Base-by-base conservation (phyloP, 2,888 invertebrate species). In the Odontocolon sp. region DNA sequence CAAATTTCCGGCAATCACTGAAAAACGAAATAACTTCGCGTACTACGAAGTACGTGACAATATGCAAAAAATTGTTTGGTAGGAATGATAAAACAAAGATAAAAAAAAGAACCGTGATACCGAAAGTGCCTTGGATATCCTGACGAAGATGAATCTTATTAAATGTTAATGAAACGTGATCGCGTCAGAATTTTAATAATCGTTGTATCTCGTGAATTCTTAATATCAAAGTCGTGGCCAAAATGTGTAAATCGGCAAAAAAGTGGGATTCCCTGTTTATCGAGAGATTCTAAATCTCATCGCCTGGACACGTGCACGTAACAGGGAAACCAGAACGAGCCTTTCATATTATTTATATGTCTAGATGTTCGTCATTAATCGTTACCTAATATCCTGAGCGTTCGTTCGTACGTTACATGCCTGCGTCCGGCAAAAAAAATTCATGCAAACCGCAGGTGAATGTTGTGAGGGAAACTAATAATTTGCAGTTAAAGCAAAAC, bases 381-480 rank as follows among this genome's bases (percentile, higher is more conserved):
- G 33, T 61, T 61, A 42, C 31, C 40, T 52, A 70, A 70, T 61
- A 61, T 52, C 28, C 61, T 47, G 26, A 50, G 38, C 26, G 9
- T 26, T 50, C 38, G 23, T 52, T 42, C 69, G 42, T 38, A 50
- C 61, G 59, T 23, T 40, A 40, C 31, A 9, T 52, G 21, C 40
- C 1, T 1, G 4, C 8, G 26, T 21, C 50, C 52, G 42, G 14
- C 50, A 23, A n/a, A 57, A 56, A 9, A 9, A 2, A 6, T 54
- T 8, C 8, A 56, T 3, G 18, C 33, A 21, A 21, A 4, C 9
- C 5, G 11, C 21, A 6, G 21, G 57, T 23, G n/a, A 38, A 38
- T 14, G 57, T 57, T 26, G 36, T n/a, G 36, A 21, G 21, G 8
- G 14, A 38, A 56, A 38, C 36, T 14, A 40, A 57, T 57, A 14